A percentile compares a stretch with the other conserved stretches of the same genome.
Evolutionary conservation across 2,113 vertebrate species (phyloP).

Genomic region (Paracanthobrama guichenoti): DNA sequence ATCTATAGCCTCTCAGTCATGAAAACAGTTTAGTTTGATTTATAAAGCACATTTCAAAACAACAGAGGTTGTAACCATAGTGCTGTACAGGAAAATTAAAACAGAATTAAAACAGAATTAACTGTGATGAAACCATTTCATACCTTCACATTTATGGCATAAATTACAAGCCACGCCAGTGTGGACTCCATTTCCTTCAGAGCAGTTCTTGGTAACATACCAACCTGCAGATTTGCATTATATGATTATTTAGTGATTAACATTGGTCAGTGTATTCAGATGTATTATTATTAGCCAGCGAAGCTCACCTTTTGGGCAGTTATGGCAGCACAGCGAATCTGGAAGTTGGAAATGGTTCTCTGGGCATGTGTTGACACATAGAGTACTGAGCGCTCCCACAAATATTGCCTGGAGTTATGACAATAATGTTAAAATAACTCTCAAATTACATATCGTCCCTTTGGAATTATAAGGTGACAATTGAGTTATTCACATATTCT

Average conservation of each 20-base stretch:
- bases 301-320: background rate
- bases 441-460: background rate
- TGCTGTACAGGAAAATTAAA: no score
- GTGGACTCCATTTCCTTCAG: accelerated
- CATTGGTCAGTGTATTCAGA: background rate
- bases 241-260: background rate
- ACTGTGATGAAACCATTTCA: background rate
- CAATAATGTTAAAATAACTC: background rate
- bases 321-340: background rate
- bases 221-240: background rate
- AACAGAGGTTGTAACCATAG: no score
- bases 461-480: no score
- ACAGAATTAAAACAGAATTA: no score
- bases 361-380: background rate
- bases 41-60: no score
- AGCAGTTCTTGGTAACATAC: background rate
- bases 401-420: background rate
- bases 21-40: background rate
- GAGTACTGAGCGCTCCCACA: background rate
- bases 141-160: background rate
- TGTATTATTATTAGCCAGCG: background rate
- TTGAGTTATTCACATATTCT: no score
- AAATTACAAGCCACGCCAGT: background rate
- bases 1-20: background rate
- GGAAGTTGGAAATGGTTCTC: background rate